Evolutionary conservation across 2,797 vertebrate genomes (phyloP).

Genomic region (Cryptoprocta ferox): DNA sequence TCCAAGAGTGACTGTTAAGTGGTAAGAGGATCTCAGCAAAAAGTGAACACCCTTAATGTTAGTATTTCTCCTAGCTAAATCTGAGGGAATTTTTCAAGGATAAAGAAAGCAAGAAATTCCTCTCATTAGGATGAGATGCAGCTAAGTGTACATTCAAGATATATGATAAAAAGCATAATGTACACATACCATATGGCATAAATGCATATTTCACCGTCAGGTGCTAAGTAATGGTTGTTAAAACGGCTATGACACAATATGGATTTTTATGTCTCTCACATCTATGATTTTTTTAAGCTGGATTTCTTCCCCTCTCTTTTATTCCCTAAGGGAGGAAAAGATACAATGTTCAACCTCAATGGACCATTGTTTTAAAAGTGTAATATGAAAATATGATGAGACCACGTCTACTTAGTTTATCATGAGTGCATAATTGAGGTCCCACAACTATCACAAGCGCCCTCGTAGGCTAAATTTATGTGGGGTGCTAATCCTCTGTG

Average conservation of each 20-base stretch:
- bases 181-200: slow-evolving; percentile 36
- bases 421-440: neutral
- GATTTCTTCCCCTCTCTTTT: neutral
- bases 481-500: neutral
- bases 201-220: neutral
- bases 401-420: neutral
- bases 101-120: slow-evolving; percentile 14
- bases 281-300: neutral
- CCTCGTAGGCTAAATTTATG: neutral
- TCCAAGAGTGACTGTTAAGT: neutral
- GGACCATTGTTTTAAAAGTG: slow-evolving; percentile 3
- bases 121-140: slow-evolving; percentile 1
- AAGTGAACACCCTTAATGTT: neutral
- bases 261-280: neutral
- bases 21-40: neutral
- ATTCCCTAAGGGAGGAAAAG: slow-evolving; percentile 7
- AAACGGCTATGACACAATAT: slow-evolving; percentile 22
- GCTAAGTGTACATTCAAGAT: slow-evolving; percentile 40
- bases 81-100: neutral
- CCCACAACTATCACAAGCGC: neutral
- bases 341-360: neutral
- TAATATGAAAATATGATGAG: slow-evolving; percentile 34
- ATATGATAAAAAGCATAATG: neutral
- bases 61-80: neutral
- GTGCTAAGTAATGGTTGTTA: slow-evolving; percentile 44